Evolutionary conservation across 2,113 vertebrate species (phyloP).

Genomic region (Cyrtonyx montezumae): DNA sequence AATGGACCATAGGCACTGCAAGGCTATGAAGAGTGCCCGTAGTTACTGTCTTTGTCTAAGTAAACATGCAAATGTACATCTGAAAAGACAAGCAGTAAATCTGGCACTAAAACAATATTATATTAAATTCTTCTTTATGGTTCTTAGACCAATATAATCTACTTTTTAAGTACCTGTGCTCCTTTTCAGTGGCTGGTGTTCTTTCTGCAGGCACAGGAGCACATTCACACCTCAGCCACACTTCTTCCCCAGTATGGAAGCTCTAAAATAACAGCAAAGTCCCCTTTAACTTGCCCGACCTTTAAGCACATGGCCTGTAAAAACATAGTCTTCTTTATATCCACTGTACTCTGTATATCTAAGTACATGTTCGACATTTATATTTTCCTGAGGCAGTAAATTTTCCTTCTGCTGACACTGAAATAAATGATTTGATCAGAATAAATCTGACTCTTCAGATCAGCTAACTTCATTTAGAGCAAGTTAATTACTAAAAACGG

Average conservation of each 20-base stretch:
- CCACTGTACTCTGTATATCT: slow-evolving; percentile 31
- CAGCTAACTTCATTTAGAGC: slow-evolving; percentile 15
- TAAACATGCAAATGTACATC: background rate
- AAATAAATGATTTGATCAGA: slow-evolving; percentile 57
- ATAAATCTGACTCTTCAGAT: slow-evolving; percentile 61
- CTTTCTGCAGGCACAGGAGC: background rate
- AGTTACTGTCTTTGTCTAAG: background rate
- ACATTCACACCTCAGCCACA: background rate
- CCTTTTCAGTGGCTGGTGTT: background rate
- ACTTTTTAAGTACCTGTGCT: background rate
- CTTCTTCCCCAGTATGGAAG: slow-evolving; percentile 35
- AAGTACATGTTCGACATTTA: slow-evolving; percentile 61
- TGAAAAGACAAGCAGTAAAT: background rate
- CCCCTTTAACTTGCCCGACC: slow-evolving; percentile 25
- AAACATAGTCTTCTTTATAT: slow-evolving; percentile 66
- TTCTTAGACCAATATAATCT: background rate
- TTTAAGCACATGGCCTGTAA: slow-evolving; percentile 55
- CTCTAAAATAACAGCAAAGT: slow-evolving; percentile 37
- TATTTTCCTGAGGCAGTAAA: slow-evolving; percentile 54
- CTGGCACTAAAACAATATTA: background rate
- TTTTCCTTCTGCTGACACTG: slow-evolving; percentile 37
- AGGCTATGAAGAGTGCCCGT: background rate
- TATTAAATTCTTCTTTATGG: background rate
- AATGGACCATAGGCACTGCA: fast-evolving
- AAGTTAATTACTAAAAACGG: slow-evolving; percentile 34